Base-by-base conservation (phyloP, 2,888 invertebrate species). In the Seira ritae region DNA sequence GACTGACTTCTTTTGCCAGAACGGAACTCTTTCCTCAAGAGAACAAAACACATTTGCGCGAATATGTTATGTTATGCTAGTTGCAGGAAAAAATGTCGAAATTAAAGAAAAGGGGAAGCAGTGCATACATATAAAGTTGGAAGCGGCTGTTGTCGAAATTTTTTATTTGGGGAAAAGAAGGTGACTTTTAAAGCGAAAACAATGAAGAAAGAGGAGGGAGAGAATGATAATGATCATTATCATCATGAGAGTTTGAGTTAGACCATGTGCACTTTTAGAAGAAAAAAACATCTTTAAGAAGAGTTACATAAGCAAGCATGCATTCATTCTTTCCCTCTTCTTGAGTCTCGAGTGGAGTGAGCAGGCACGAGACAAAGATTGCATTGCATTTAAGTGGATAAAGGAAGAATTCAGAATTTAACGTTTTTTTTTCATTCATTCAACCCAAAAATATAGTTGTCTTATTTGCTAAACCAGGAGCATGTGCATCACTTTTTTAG, bases 71-170 rank as follows among this genome's bases (percentile, higher is more conserved):
- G n/a, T n/a, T n/a, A n/a, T n/a, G 12, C 6, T 8, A 50, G 17
- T 50, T 50, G 1, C 50, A 50, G 17, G 31, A 2, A 31, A 31
- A 31, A 2, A 31, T 31, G 31, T 31, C 31, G 31, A 31, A 31
- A 55, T 55, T 55, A 62, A 62, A 62, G 62, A 55, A 62, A 62
- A 62, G 2, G 8, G 4, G 62, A 62, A 19, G 22, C 12, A 15
- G 62, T 62, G n/a, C n/a, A n/a, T n/a, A n/a, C n/a, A n/a, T n/a
- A n/a, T n/a, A 20, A 62, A 62, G 62, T 20, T 20, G 20, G 31
- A 31, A 62, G 62, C 22, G 62, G 62, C 62, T 15, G 62, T 62
- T 62, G 62, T 62, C 62, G 62, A 62, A 62, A 2, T n/a, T 62
- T 62, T 62, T 62, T 62, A 20, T 62, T 62, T 8, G n/a, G n/a